Percentiles rank a stretch among this genome's conserved stretches.
Evolutionary conservation across 2,888 invertebrate genomes (phyloP).

Genomic region (Acronicta alni): DNA sequence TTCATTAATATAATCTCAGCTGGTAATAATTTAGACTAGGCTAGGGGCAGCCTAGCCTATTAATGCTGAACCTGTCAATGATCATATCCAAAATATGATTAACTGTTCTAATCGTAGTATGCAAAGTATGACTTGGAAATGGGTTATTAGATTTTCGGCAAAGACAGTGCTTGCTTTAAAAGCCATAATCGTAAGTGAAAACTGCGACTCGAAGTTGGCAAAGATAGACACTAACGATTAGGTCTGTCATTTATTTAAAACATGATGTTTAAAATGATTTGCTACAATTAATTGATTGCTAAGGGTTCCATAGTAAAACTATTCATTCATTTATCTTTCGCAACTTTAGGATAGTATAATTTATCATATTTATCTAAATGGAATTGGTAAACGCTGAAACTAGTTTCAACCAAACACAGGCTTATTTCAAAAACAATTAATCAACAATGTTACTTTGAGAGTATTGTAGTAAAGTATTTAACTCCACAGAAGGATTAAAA

Average conservation of each 20-base stretch:
- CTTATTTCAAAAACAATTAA: constrained; percentile 40
- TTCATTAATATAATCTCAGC: too few species aligned
- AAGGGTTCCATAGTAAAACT: constrained; percentile 6
- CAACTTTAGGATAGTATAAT: constrained; percentile 34
- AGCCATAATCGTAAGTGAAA: too few species aligned
- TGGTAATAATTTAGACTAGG: too few species aligned
- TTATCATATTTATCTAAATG: constrained; percentile 44
- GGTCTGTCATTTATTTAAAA: neutral
- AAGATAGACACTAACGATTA: neutral
- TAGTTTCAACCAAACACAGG: constrained; percentile 22
- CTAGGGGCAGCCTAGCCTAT: too few species aligned
- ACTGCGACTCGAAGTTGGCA: too few species aligned
- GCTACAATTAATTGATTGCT: neutral
- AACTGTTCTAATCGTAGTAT: too few species aligned
- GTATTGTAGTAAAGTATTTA: constrained; percentile 34
- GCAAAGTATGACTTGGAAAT: too few species aligned
- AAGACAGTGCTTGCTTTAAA: too few species aligned
- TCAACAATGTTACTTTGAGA: constrained; percentile 20
- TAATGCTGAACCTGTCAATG: too few species aligned
- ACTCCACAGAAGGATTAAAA: constrained; percentile 36
- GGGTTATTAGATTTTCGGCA: too few species aligned
- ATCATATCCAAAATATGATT: too few species aligned
- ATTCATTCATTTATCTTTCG: constrained; percentile 19
- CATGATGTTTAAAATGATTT: neutral
- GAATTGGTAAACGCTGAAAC: constrained; percentile 31